These are phyloP conservation scores for Psettodes erumei DNA, from an alignment of 2,113 vertebrate species.

Conservation along the genomic window DNA sequence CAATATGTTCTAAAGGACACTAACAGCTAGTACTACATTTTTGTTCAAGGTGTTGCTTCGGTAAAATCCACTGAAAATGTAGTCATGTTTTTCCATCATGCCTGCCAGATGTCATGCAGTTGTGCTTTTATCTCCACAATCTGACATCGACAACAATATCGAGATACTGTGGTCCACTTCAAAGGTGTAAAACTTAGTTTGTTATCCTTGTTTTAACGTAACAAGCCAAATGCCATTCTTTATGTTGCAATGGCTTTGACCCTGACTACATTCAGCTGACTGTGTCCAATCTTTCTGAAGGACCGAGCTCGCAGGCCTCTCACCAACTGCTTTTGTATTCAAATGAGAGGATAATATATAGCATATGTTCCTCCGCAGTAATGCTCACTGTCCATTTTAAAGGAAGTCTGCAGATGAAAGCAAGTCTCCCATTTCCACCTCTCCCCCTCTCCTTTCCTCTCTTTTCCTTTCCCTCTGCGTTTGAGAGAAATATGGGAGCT, in stretches of 20 bases:
- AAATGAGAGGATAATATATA: conserved; percentile 80
- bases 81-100: conserved; percentile 28
- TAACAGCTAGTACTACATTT: conserved; percentile 7
- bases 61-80: conserved; percentile 31
- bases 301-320: conserved; percentile 55
- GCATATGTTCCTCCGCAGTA: conserved; percentile 78
- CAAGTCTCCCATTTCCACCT: conserved; percentile 66
- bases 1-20: neutral
- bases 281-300: conserved; percentile 77
- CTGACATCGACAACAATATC: conserved; percentile 47
- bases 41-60: conserved; percentile 4
- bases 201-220: conserved; percentile 64
- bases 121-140: conserved; percentile 44
- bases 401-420: conserved; percentile 79
- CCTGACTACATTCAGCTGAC: conserved; percentile 54
- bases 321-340: conserved; percentile 81
- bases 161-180: conserved; percentile 55
- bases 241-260: conserved; percentile 57
- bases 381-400: conserved; percentile 74
- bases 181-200: conserved; percentile 56
- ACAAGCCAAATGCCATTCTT: conserved; percentile 66
- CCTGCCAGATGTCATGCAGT: conserved; percentile 51
- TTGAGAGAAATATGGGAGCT: conserved; percentile 76
- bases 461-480: conserved; percentile 42
- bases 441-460: conserved; percentile 53